Evolutionary conservation across 2,888 invertebrate species (phyloP).

Genomic region (Pollenia griseotomentosa): DNA sequence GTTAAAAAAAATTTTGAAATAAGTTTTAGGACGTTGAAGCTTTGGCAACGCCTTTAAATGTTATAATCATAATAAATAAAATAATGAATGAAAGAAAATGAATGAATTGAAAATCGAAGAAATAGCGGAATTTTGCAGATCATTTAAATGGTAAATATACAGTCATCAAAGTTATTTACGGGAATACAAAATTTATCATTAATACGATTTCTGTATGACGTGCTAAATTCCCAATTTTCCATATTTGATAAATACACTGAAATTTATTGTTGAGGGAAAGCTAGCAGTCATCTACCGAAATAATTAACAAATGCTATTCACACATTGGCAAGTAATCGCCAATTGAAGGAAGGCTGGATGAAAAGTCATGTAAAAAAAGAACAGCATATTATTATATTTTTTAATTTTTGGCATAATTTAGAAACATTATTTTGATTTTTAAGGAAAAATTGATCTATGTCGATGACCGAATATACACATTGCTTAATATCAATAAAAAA

Average conservation of each 20-base stretch:
- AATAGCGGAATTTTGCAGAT: constrained; percentile 64
- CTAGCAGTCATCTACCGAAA: constrained; percentile 4
- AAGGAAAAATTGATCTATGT: too few species aligned
- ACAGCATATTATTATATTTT: too few species aligned
- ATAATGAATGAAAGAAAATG: constrained; percentile 60
- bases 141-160: constrained; percentile 49
- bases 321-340: not conserved
- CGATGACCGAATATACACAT: too few species aligned
- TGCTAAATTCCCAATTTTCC: too few species aligned
- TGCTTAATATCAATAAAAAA: too few species aligned
- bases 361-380: not conserved
- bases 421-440: too few species aligned
- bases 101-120: constrained; percentile 55
- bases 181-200: too few species aligned
- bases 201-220: too few species aligned
- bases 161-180: too few species aligned
- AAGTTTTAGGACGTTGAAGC: constrained; percentile 49
- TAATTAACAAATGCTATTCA: not conserved
- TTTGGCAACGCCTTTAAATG: constrained; percentile 69
- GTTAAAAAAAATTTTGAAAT: constrained; percentile 40
- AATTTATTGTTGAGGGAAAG: too few species aligned
- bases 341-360: not conserved
- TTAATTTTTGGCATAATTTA: too few species aligned
- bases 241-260: too few species aligned
- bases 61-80: constrained; percentile 50